A percentile compares a stretch with the other conserved stretches of the same genome.
Conservation (phyloP, 35 echinoderm and acorn worm species). For the Patiria miniata region DNA sequence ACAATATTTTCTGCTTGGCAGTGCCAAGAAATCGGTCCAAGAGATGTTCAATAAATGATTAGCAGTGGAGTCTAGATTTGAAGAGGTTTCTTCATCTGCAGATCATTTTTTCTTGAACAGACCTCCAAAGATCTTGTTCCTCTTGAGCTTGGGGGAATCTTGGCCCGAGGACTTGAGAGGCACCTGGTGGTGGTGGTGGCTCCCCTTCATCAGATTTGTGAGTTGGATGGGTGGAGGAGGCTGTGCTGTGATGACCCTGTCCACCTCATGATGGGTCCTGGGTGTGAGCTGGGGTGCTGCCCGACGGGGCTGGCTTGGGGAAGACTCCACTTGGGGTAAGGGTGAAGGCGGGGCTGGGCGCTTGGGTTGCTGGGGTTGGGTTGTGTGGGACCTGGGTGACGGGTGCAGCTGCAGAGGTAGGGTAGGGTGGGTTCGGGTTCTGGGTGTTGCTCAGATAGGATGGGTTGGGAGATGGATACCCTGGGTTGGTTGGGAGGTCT, state of each 20-base stretch:
- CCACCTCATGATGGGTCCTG: neutral
- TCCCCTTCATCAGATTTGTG: neutral
- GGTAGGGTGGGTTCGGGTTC: too few species aligned
- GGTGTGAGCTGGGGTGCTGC: neutral
- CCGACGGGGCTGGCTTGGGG: neutral
- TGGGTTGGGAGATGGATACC: too few species aligned
- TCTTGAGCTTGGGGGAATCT: neutral
- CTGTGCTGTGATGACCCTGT: neutral
- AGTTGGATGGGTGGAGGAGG: slow-evolving; percentile 6
- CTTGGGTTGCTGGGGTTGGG: neutral
- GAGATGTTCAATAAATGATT: too few species aligned
- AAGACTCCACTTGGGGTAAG: neutral
- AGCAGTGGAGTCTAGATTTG: too few species aligned
- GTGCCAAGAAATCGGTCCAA: too few species aligned
- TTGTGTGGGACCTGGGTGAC: neutral
- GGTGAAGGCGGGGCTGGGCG: neutral
- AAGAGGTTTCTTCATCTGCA: neutral
- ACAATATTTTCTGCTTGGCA: too few species aligned
- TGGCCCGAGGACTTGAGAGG: neutral
- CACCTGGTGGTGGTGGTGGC: neutral
- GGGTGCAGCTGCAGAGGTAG: too few species aligned
- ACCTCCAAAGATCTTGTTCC: neutral
- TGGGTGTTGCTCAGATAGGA: too few species aligned
- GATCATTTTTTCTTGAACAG: slow-evolving; percentile 6
- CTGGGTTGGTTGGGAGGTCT: too few species aligned